Percentiles rank a stretch among this genome's conserved stretches.
phyloP scores from a whole-genome alignment of 2,113 vertebrate species.

The Ptyas mucosa region DNA sequence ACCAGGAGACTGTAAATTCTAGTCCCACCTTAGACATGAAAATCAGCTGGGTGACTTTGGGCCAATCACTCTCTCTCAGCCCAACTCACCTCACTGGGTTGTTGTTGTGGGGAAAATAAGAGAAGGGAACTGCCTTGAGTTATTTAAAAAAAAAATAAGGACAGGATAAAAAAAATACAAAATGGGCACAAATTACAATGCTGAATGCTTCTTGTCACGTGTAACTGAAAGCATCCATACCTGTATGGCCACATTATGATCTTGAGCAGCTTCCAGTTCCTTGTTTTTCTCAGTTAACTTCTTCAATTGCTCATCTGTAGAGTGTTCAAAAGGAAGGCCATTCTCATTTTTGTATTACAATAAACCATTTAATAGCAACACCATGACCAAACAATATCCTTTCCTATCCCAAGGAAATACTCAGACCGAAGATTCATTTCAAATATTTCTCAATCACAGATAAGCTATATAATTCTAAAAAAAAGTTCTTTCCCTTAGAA shows the following conservation, averaged over 20 bases:
- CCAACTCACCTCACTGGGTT: background rate
- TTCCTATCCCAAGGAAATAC: background rate
- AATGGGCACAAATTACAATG: background rate
- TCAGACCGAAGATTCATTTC: background rate
- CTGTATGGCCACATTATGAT: conserved; percentile 73
- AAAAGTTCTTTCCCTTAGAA: background rate
- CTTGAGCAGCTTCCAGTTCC: conserved; percentile 78
- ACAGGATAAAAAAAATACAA: background rate
- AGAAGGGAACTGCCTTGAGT: background rate
- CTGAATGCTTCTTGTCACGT: background rate
- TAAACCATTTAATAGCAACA: background rate
- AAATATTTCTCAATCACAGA: background rate
- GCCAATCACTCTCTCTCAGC: background rate
- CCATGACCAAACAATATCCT: background rate
- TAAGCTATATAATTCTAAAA: background rate
- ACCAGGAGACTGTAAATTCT: background rate
- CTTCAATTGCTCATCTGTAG: conserved; percentile 79
- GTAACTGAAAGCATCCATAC: conserved; percentile 59
- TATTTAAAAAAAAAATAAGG: background rate
- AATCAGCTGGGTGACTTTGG: background rate
- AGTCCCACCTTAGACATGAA: background rate
- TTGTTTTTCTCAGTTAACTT: conserved; percentile 76
- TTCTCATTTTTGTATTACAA: background rate
- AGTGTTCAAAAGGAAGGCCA: background rate
- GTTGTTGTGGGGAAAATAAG: background rate